A percentile compares a stretch with the other conserved stretches of the same genome.
Conservation (phyloP, 2,888 invertebrate genomes). For the Cryptophagus acutangulus region DNA sequence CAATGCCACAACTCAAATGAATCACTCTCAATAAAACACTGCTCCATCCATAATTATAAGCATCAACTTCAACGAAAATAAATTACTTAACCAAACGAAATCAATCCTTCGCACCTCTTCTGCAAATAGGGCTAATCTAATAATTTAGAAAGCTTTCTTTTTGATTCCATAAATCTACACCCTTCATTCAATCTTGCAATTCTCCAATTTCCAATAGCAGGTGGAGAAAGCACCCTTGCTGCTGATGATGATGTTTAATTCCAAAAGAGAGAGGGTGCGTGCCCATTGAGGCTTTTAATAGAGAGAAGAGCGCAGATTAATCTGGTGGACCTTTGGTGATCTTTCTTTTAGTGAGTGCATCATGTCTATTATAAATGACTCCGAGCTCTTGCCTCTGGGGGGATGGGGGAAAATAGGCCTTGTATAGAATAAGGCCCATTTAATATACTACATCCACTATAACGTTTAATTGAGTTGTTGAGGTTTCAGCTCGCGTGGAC, state of each 20-base stretch:
- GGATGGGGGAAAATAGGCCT: constrained; percentile 1
- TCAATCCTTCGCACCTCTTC: no score
- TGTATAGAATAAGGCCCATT: no score
- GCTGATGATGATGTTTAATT: constrained; percentile 26
- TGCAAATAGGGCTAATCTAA: no score
- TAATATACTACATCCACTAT: no score
- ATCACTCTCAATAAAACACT: constrained; percentile 20
- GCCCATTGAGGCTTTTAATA: constrained; percentile 46
- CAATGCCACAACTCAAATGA: constrained; percentile 17
- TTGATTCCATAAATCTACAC: no score
- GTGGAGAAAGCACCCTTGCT: constrained; percentile 8
- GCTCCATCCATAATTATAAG: neutral
- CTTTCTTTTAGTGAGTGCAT: constrained; percentile 43
- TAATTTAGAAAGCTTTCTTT: no score
- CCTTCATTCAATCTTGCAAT: no score
- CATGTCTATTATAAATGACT: constrained; percentile 42
- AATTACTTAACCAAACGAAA: neutral
- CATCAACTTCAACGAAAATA: neutral
- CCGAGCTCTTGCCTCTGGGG: constrained; percentile 7
- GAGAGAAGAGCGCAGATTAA: constrained; percentile 45
- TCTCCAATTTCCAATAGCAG: constrained; percentile 16
- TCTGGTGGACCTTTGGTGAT: constrained; percentile 44
- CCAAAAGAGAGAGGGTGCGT: constrained; percentile 34
- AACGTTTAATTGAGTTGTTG: no score
- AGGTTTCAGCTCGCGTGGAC: no score